Evolutionary conservation across 2,888 invertebrate species (phyloP), one percentile per base, ranked within the genome.

Genomic region (Polietes domitor): DNA sequence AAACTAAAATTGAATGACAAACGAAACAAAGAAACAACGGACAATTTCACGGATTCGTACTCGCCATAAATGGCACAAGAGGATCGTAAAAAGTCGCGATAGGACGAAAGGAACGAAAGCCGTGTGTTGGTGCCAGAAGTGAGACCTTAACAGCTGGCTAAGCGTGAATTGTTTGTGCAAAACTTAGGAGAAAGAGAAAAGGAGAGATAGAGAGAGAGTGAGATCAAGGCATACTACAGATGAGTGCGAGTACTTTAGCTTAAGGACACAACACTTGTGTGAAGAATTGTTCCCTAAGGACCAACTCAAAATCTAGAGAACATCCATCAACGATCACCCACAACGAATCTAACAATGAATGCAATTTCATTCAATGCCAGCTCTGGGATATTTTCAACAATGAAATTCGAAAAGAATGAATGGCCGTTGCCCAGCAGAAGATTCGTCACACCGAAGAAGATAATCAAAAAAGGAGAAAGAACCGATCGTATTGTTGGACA

Each of bases 351-450:
- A 24, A 58, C 26, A 43, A 24, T 24, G 24, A 41, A 28, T 15
- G 28, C 12, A 84, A 75, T 71, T 84, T 78, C 80, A 84, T 80
- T 80, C 65, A 82, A 76, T 73, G 72, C 70, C 32, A 6, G 19
- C 19, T 1, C 12, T 37, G 17, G 4, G 24, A 17, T 32, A 68
- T 70, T 26, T 19, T 10, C 43, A 73, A 80, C 71, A 75, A 77
- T 77, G 41, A 68, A 68, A 41, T 63, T 61, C 63, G 12, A 63
- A 77, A 72, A 72, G 61, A 61, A 78, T 78, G 72, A 81, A 78
- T 63, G 28, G 41, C 41, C 26, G 5, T 58, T 26, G 58, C 21
- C 41, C 37, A 37, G 65, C 17, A 15, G 50, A n/a, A 9, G 70
- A 83, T 80, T 81, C 78, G 78, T 78, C 78, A 73, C 73, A 63